Evolutionary conservation across 2,888 invertebrate genomes (phyloP).

Genomic region (Trachelus troglodyta): DNA sequence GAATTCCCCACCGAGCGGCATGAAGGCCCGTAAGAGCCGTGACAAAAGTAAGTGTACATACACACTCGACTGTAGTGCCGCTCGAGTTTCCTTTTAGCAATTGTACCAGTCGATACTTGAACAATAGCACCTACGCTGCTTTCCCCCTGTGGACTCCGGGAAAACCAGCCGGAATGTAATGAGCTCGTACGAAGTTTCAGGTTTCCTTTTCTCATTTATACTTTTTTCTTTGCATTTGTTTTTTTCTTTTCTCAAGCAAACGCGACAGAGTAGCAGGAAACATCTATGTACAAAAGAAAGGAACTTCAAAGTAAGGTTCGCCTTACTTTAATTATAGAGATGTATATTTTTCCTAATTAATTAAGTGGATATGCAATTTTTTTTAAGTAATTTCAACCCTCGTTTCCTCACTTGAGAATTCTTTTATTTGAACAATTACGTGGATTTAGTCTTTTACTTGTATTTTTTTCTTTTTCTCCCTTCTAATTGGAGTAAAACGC

Average conservation of each 20-base stretch:
- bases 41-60: slow-evolving; percentile 58
- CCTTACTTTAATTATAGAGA: not conserved
- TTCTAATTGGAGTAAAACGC: not conserved
- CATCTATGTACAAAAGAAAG: not conserved
- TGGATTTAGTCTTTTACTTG: not conserved
- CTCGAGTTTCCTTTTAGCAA: slow-evolving; percentile 35
- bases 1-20: slow-evolving; percentile 18
- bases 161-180: slow-evolving; percentile 39
- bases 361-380: not conserved
- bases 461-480: not conserved
- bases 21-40: slow-evolving; percentile 55
- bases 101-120: slow-evolving; percentile 43
- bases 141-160: slow-evolving; percentile 16
- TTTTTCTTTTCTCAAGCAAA: not conserved
- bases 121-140: slow-evolving; percentile 15
- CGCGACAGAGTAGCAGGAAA: not conserved
- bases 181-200: slow-evolving; percentile 4
- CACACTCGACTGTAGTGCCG: slow-evolving; percentile 48
- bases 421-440: not conserved
- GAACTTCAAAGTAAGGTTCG: not conserved
- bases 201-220: not conserved
- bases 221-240: not conserved
- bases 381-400: not conserved
- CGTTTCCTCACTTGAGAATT: not conserved
- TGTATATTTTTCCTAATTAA: not conserved